Percentiles rank a stretch among this genome's conserved stretches.
Conservation (phyloP, 2,113 vertebrate genomes). For the Tragelaphus imberbis region DNA sequence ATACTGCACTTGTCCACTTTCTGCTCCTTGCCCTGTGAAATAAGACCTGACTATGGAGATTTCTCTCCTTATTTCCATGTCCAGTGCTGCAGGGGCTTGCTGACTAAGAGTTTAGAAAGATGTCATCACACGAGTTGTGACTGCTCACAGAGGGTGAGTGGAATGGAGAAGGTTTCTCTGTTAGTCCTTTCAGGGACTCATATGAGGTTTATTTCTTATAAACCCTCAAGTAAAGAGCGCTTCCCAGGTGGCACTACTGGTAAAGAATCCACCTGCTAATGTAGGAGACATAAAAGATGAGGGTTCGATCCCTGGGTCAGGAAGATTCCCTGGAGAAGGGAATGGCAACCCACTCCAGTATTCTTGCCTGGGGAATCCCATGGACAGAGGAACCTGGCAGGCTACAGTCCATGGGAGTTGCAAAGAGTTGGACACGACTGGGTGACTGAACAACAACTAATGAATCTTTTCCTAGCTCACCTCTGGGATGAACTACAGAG, state of each 20-base stretch:
- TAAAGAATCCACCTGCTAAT: not conserved
- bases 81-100: too few relatives aligned
- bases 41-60: not conserved
- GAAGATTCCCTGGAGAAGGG: not conserved
- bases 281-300: not conserved
- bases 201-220: not conserved
- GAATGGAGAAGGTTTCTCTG: not conserved
- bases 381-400: fast-evolving
- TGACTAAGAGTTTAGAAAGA: not conserved
- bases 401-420: not conserved
- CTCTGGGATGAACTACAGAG: fast-evolving
- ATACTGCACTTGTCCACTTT: not conserved
- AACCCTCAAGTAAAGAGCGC: not conserved
- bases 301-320: not conserved
- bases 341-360: not conserved
- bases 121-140: fast-evolving
- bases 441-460: not conserved
- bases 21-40: not conserved
- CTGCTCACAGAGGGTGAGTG: not conserved
- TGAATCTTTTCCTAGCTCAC: not conserved
- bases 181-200: not conserved
- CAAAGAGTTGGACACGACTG: not conserved
- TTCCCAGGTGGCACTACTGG: not conserved
- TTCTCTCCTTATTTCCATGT: not conserved
- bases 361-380: not conserved